Base-by-base conservation (phyloP, 1,140 invertebrate genomes). In the Teleopsis dalmanni region DNA sequence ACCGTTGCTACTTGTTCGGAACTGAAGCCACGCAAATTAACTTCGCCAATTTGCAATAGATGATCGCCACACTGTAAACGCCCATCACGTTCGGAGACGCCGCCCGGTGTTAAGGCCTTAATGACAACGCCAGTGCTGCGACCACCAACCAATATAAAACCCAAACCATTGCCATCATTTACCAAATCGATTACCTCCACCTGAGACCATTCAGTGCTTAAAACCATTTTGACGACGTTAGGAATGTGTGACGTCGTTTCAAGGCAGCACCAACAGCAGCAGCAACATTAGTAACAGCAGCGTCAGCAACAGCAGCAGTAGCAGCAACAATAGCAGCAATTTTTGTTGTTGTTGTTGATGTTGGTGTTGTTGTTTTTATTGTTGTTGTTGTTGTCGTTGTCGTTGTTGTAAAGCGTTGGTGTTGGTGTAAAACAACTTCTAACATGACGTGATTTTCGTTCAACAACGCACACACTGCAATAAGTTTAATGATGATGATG, bases 81-180 rank as follows among this genome's bases (percentile, higher is more conserved):
- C 6, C 83, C 85, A 74, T 95, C 90, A 76, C 89, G 78, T 72
- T 95, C 91, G 14, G 92, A 91, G 8, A 91, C 85, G 56, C 91
- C 90, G 18, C 91, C 92, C 11, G 91, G 91, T 16, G 95, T 76
- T 40, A 97, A 87, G 44, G 89, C 61, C 72, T 97, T 97, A 47
- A 97, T 90, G 8, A 97, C 91, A 42, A 97, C 94, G n/a, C 93
- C 94, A 18, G 93, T 95, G 67, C 88, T 94, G 38, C 88, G 77
- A 8, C 93, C 93, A 40, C 93, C 94, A 53, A 96, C 92, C 54
- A 97, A 90, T 42, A 94, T 94, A 74, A 97, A 97, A 44, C 81
- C 81, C 31, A 82, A 68, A n/a, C 81, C 81, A 56, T 80, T 81
- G 43, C 81, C 81, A 84, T 92, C 88, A 71, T 91, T 92, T 45